These are phyloP conservation scores for Papilio aristodemus DNA, from an alignment of 1,140 invertebrate genomes.

Conservation along the genomic window DNA sequence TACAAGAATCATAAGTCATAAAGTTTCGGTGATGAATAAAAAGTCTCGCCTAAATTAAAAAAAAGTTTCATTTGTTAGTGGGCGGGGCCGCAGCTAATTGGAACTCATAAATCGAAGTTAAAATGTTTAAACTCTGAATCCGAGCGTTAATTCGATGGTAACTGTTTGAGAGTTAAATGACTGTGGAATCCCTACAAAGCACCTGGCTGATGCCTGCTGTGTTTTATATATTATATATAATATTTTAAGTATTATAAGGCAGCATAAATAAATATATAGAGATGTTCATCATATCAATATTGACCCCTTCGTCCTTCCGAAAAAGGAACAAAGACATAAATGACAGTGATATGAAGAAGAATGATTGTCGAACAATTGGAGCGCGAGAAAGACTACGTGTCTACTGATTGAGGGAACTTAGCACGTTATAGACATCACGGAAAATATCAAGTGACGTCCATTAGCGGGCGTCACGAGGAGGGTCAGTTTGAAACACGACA, in stretches of 20 bases:
- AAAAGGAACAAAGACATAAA: neutral
- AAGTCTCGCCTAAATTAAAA: slow-evolving; percentile 12
- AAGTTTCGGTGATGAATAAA: slow-evolving; percentile 7
- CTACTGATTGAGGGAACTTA: slow-evolving; percentile 34
- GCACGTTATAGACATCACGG: slow-evolving; percentile 37
- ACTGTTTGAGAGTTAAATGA: neutral
- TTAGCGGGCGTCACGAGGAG: slow-evolving; percentile 51
- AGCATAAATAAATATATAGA: no score
- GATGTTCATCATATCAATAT: no score
- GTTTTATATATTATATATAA: no score
- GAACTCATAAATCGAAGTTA: slow-evolving; percentile 20
- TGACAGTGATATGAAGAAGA: slow-evolving; percentile 12
- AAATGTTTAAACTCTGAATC: neutral
- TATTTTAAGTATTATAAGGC: no score
- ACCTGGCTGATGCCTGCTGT: neutral
- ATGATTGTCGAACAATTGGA: slow-evolving; percentile 19
- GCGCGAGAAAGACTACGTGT: slow-evolving; percentile 11
- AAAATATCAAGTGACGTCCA: slow-evolving; percentile 60
- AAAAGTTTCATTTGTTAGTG: slow-evolving; percentile 21
- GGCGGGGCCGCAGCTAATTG: slow-evolving; percentile 11
- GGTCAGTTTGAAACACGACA: slow-evolving; percentile 45
- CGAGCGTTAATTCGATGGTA: neutral
- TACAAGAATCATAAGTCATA: neutral
- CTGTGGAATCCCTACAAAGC: neutral
- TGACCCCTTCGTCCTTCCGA: neutral